Evolutionary conservation across 2,113 vertebrate species (phyloP), one percentile per base, ranked within the genome.

Genomic region (Triplophysa rosa): DNA sequence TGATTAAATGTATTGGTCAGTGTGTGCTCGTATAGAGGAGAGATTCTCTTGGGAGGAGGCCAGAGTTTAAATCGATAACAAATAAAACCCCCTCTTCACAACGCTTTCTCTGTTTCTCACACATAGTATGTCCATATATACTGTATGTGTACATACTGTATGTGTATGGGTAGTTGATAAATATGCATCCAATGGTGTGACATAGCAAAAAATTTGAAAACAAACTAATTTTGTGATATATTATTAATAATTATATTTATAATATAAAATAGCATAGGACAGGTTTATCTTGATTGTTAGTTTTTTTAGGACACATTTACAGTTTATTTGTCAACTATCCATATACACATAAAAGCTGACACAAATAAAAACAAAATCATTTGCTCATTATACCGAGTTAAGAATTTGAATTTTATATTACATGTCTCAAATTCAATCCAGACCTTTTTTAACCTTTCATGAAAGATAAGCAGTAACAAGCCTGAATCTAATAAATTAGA

Each of bases 401-500:
- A 26, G 16, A 42, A 42, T 62, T 47, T 62, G 1, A 64, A 37
- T 65, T 26, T 70, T 66, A 62, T 40, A 33, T 17, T 19, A 24
- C 45, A 37, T 67, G 71, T 64, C 17, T 58, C 16, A 66, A 76
- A 23, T 81, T 78, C 26, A 63, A 19, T 29, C 23, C 26, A 59
- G 76, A 66, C 61, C 59, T 67, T 29, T 49, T 74, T 81, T 72
- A 84, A 74, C 65, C 37, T 67, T 61, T 67, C 47, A 14, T 14
- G 54, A 73, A 62, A 72, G 71, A 45, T 19, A 70, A n/a, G 54
- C 69, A 29, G 49, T 79, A 74, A 67, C 70, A 74, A 47, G 71
- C 63, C 56, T 76, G 45, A 62, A 37, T 85, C 74, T 81, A 81
- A 82, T 85, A 81, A 83, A 67, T 58, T 67, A 33, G 47, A 80